These are phyloP conservation scores for Paracyclopina nana DNA, from an alignment of 1,140 invertebrate genomes.

Conservation along the genomic window DNA sequence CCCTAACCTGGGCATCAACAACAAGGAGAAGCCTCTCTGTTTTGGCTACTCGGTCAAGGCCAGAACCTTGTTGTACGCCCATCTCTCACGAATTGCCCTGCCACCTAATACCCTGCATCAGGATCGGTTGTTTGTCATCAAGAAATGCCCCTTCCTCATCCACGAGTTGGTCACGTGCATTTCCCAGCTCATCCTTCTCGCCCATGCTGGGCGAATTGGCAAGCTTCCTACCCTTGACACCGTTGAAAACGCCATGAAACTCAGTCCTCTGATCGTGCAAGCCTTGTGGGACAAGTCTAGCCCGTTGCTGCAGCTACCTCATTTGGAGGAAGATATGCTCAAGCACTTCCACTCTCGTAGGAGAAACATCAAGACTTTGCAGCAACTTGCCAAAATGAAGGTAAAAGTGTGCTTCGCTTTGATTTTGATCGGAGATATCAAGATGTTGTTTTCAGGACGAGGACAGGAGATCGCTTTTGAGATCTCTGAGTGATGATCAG, in stretches of 20 bases:
- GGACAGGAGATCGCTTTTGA: conserved; percentile 60
- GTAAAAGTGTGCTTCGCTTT: background rate
- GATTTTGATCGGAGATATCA: too few relatives aligned
- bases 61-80: conserved; percentile 76
- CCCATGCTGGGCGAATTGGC: conserved; percentile 62
- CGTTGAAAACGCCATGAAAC: conserved; percentile 92
- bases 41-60: conserved; percentile 92
- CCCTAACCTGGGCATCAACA: conserved; percentile 77
- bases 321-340: conserved; percentile 79
- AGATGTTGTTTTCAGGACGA: conserved; percentile 46
- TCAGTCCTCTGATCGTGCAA: conserved; percentile 90
- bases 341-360: conserved; percentile 55
- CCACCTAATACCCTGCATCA: conserved; percentile 59
- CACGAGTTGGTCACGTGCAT: conserved; percentile 94
- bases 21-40: conserved; percentile 79
- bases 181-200: conserved; percentile 74
- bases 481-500: conserved; percentile 63
- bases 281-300: conserved; percentile 84
- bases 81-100: conserved; percentile 61
- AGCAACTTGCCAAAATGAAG: conserved; percentile 62
- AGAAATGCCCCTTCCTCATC: conserved; percentile 83
- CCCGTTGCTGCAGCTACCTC: conserved; percentile 79
- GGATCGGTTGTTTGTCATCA: conserved; percentile 62
- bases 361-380: conserved; percentile 54
- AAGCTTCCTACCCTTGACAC: conserved; percentile 74